Evolutionary conservation across 2,888 invertebrate genomes (phyloP).

Genomic region (Clostera curtula): DNA sequence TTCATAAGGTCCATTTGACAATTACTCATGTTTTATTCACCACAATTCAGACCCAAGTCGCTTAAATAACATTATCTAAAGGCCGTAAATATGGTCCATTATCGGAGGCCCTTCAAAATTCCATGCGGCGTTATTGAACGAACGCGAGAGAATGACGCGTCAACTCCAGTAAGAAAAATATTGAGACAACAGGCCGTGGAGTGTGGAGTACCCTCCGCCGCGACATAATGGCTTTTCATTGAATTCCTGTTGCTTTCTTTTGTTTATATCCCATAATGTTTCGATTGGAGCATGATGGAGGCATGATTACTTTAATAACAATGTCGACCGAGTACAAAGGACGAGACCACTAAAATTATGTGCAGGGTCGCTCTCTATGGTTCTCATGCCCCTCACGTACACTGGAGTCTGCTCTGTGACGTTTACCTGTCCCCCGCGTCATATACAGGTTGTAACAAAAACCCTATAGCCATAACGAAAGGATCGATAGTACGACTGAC

Average conservation of each 20-base stretch:
- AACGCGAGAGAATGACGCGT: conserved; percentile 63
- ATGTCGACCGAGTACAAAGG: conserved; percentile 65
- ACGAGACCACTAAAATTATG: conserved; percentile 63
- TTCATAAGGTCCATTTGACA: conserved; percentile 33
- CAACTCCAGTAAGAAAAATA: conserved; percentile 71
- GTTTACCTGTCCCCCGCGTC: conserved; percentile 50
- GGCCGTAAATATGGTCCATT: conserved; percentile 71
- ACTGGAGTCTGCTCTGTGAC: conserved; percentile 38
- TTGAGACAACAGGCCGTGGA: conserved; percentile 68
- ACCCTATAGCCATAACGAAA: too few species aligned
- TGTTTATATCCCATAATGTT: conserved; percentile 74
- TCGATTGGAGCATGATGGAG: conserved; percentile 69
- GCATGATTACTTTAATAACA: conserved; percentile 74
- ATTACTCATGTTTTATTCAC: conserved; percentile 48
- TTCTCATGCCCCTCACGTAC: conserved; percentile 70
- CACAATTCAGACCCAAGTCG: conserved; percentile 51
- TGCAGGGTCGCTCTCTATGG: conserved; percentile 52
- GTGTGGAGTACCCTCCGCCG: conserved; percentile 59
- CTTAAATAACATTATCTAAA: conserved; percentile 67
- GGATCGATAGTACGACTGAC: too few species aligned
- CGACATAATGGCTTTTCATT: conserved; percentile 73
- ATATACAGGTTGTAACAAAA: too few species aligned
- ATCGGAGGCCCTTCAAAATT: conserved; percentile 67
- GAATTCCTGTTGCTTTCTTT: conserved; percentile 71
- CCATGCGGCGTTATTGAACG: conserved; percentile 65